phyloP scores from a whole-genome alignment of 2,797 vertebrate genomes.

The Phyllotis vaccarum region DNA sequence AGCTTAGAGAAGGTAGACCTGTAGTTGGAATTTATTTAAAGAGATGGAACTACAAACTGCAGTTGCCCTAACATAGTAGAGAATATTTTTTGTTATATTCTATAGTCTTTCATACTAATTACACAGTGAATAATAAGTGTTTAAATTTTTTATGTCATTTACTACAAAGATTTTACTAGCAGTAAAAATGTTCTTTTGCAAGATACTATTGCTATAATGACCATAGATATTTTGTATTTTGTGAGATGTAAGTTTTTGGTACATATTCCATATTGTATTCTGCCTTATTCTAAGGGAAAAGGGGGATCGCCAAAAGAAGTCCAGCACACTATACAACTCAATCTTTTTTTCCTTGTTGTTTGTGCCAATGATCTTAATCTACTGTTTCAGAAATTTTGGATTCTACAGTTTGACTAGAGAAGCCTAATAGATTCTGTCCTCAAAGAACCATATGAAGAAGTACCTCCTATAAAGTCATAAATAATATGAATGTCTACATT shows the following conservation, averaged over 20 bases:
- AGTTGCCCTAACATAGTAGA: neutral
- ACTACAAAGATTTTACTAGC: neutral
- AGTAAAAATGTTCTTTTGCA: neutral
- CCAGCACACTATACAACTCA: neutral
- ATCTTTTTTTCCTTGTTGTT: neutral
- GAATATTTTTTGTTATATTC: neutral
- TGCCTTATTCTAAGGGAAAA: neutral
- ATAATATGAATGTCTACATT: neutral
- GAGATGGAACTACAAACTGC: neutral
- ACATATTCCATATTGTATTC: neutral
- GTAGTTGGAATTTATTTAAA: conserved; percentile 24
- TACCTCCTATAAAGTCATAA: neutral
- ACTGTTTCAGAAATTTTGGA: neutral
- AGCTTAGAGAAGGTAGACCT: neutral
- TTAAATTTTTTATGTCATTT: neutral
- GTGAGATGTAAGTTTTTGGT: neutral
- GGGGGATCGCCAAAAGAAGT: neutral
- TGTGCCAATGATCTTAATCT: neutral
- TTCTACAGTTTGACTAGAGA: neutral
- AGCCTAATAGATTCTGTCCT: neutral
- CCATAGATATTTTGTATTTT: neutral
- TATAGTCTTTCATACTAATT: neutral
- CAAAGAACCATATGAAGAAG: neutral
- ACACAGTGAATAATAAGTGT: neutral
- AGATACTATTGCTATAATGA: neutral